These are phyloP conservation scores for Hesperia comma DNA, from an alignment of 2,888 invertebrate genomes.

Conservation along the genomic window DNA sequence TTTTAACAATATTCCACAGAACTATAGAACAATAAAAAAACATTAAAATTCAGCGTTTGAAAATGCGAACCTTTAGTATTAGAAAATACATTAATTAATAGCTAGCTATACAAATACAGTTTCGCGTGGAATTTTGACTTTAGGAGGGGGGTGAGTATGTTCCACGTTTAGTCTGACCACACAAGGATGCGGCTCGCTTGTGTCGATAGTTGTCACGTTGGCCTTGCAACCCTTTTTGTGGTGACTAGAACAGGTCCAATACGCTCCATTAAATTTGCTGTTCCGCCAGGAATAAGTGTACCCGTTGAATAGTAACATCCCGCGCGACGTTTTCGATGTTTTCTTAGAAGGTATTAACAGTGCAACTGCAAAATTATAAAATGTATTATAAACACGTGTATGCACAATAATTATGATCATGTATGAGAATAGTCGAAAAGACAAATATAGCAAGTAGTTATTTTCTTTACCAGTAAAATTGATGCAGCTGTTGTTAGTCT, in stretches of 20 bases:
- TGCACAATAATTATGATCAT: no score
- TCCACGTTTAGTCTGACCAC: constrained; percentile 50
- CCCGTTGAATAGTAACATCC: constrained; percentile 59
- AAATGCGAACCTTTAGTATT: no score
- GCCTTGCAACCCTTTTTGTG: constrained; percentile 70
- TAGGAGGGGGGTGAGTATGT: constrained; percentile 61
- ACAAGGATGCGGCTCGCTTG: constrained; percentile 46
- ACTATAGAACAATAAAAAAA: no score
- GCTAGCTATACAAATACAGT: constrained; percentile 43
- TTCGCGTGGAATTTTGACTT: constrained; percentile 48
- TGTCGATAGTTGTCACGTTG: constrained; percentile 57
- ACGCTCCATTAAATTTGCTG: constrained; percentile 56
- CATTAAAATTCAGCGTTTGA: no score
- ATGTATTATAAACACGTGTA: background rate
- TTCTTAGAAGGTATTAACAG: constrained; percentile 61
- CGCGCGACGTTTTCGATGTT: constrained; percentile 49
- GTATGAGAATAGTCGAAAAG: no score
- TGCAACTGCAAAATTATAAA: constrained; percentile 42
- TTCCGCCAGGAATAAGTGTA: constrained; percentile 68
- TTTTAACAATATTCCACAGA: no score
- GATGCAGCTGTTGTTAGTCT: no score
- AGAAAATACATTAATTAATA: background rate
- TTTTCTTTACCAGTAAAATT: no score
- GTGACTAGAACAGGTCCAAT: constrained; percentile 73
- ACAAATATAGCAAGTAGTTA: no score